phyloP scores from a whole-genome alignment of 2,797 vertebrate species.

The Columba guinea region DNA sequence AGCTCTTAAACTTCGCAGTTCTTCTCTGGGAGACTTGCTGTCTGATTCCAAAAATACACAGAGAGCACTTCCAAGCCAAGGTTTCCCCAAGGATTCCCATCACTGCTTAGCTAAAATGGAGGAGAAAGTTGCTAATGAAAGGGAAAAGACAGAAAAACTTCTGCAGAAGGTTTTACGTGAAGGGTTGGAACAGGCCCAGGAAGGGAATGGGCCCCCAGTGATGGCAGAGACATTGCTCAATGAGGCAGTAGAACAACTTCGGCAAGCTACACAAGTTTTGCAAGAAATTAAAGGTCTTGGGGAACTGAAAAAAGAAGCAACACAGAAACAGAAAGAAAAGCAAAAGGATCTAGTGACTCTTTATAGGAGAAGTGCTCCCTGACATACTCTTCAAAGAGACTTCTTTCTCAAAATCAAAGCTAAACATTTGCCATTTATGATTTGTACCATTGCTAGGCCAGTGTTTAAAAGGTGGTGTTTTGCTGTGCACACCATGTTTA shows the following conservation, averaged over 20 bases:
- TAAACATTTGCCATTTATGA: constrained; percentile 38
- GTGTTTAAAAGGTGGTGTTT: constrained; percentile 37
- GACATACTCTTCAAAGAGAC: constrained; percentile 6
- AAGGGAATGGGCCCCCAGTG: constrained; percentile 56
- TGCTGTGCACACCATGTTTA: constrained; percentile 19
- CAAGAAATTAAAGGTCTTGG: constrained; percentile 84
- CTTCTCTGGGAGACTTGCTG: constrained; percentile 84
- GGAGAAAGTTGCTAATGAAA: constrained; percentile 83
- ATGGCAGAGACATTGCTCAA: constrained; percentile 82
- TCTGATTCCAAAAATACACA: constrained; percentile 41
- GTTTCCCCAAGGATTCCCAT: constrained; percentile 4
- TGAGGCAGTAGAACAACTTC: constrained; percentile 88
- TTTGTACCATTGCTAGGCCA: constrained; percentile 40
- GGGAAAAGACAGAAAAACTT: constrained; percentile 84
- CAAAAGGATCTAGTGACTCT: constrained; percentile 78
- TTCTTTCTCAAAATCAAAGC: neutral
- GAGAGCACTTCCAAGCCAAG: neutral
- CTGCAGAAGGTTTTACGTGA: constrained; percentile 76
- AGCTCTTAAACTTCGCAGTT: constrained; percentile 50
- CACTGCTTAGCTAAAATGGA: constrained; percentile 78
- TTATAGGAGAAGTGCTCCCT: constrained; percentile 81
- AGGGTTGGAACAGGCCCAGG: constrained; percentile 46
- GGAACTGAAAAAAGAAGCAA: constrained; percentile 70
- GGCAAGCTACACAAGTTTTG: constrained; percentile 87
- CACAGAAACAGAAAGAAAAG: constrained; percentile 69